phyloP scores from a whole-genome alignment of 1,140 invertebrate genomes.

The Hormaphis cornu region DNA sequence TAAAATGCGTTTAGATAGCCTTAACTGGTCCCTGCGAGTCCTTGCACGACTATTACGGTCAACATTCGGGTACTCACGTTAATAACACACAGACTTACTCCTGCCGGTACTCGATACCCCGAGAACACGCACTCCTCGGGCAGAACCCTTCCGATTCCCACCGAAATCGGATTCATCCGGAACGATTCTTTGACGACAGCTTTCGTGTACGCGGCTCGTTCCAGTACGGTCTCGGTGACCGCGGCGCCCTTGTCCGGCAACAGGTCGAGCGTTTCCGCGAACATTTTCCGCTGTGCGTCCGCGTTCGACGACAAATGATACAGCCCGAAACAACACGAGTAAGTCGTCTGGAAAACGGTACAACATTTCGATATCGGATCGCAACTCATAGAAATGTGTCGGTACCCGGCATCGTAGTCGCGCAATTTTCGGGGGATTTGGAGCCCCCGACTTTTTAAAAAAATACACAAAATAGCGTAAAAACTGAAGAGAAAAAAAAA shows the following conservation, averaged over 20 bases:
- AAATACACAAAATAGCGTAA: no score
- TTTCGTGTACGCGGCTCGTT: constrained; percentile 59
- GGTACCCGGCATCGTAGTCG: no score
- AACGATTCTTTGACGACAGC: constrained; percentile 76
- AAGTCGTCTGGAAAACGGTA: constrained; percentile 75
- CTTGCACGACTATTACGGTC: no score
- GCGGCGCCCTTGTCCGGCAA: constrained; percentile 43
- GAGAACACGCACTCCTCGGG: constrained; percentile 65
- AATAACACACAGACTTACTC: constrained; percentile 61
- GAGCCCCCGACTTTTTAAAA: no score
- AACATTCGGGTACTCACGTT: no score
- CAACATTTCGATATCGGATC: no score
- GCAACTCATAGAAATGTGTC: no score
- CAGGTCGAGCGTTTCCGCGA: constrained; percentile 52
- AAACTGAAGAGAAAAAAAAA: no score
- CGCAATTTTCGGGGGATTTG: no score
- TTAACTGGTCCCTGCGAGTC: no score
- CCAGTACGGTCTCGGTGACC: constrained; percentile 52
- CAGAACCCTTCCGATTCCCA: constrained; percentile 69
- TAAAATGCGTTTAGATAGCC: no score
- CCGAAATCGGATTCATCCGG: constrained; percentile 69
- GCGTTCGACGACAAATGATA: constrained; percentile 70
- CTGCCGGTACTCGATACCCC: constrained; percentile 74
- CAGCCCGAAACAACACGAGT: constrained; percentile 64
- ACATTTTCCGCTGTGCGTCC: constrained; percentile 61